Percentiles rank a stretch among this genome's conserved stretches.
Conservation (phyloP, 2,888 invertebrate species). For the Stegophylla sp. region DNA sequence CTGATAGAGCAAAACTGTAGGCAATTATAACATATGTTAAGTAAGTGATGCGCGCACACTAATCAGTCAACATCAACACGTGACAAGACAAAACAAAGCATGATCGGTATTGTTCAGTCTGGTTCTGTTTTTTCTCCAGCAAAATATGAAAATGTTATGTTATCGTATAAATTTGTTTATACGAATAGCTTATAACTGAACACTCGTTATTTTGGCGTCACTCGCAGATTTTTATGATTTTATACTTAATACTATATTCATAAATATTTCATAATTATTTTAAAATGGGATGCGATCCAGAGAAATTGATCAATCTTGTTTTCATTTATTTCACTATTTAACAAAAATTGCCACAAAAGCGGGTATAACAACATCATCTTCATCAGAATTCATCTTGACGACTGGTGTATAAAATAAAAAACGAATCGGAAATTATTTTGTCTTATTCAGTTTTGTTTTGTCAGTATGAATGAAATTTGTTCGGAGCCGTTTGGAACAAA, state of each 20-base stretch:
- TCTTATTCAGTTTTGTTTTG: neutral
- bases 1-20: constrained; percentile 21
- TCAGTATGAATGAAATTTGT: too few relatives aligned
- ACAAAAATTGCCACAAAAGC: too few relatives aligned
- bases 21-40: neutral
- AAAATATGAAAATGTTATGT: constrained; percentile 12
- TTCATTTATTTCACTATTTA: neutral
- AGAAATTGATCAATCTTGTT: constrained; percentile 22
- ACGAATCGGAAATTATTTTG: neutral
- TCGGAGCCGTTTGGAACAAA: too few relatives aligned
- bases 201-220: neutral
- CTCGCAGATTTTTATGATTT: neutral
- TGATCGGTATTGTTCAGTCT: constrained; percentile 10
- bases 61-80: constrained; percentile 11
- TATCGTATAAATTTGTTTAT: neutral
- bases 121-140: constrained; percentile 24
- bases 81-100: constrained; percentile 11
- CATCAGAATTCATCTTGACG: constrained; percentile 1
- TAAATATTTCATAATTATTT: too few relatives aligned
- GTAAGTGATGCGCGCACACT: constrained; percentile 3
- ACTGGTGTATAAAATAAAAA: neutral
- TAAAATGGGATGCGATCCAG: neutral
- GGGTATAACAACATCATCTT: too few relatives aligned
- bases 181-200: neutral
- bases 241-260: too few relatives aligned